Base-by-base conservation (phyloP, 2,113 vertebrate genomes). In the Rhinolophus ferrumequinum region DNA sequence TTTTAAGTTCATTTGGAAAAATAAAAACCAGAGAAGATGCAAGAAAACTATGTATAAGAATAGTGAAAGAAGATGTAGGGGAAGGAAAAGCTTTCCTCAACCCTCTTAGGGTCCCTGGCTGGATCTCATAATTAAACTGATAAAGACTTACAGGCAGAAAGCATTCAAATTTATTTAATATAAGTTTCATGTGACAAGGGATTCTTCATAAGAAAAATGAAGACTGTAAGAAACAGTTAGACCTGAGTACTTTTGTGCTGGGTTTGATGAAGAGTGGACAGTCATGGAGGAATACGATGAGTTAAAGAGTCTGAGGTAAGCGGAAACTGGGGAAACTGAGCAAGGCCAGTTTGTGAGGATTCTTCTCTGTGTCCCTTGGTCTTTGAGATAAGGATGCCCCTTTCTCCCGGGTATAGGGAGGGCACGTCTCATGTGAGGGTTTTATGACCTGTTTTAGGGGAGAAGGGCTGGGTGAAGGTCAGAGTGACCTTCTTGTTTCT, bases 1-100 rank as follows among this genome's bases (percentile, higher is more conserved):
- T 66, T 87, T 81, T 64, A 80, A 86, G 44, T 87, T 79, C 56
- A 87, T 21, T 64, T 56, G 19, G 80, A 82, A 67, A 93, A 95
- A 89, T 22, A 76, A 92, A 92, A 96, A 60, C 19, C 47, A 62
- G 38, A 60, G 18, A 86, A 73, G 24, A 70, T 44, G 5, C 8
- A 56, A 75, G 70, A 41, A 64, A 58, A 93, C 6, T 26, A 22
- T 44, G 16, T n/a, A 11, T 22, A 75, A 77, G 30, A 67, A 75
- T n/a, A 60, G 58, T 60, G 50, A 69, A 56, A 64, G 69, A 50
- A 73, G 44, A 22, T 22, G 44, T 9, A 30, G 66, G 54, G 54
- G 44, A 81, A 35, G 92, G 52, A 81, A 52, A 54, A 13, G 5
- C 33, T 72, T 52, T 33, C 44, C 28, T 73, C 26, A 14, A 9